Conservation (phyloP, 2,888 invertebrate species). For the Falcaria lacertinaria region DNA sequence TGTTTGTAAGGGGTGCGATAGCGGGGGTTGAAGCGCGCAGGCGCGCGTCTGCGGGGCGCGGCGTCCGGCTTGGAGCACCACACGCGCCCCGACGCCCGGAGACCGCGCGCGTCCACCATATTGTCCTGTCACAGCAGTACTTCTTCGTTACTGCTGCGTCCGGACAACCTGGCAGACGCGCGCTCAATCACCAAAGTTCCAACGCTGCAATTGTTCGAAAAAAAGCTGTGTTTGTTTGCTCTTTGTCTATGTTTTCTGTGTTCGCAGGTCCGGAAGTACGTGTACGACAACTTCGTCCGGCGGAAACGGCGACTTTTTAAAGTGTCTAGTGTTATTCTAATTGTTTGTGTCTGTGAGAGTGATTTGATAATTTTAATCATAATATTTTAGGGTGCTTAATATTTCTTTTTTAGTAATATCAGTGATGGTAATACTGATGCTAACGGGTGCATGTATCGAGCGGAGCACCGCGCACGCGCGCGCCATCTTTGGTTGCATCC, state of each 20-base stretch:
- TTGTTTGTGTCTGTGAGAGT: neutral
- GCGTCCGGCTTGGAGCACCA: constrained; percentile 65
- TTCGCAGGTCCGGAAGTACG: constrained; percentile 29
- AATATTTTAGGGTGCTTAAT: neutral
- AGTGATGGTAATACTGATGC: constrained; percentile 36
- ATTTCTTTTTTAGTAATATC: constrained; percentile 29
- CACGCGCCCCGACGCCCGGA: constrained; percentile 74
- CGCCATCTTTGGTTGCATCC: constrained; percentile 65
- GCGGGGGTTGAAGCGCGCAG: constrained; percentile 50
- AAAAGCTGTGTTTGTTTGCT: constrained; percentile 3
- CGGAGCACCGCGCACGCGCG: constrained; percentile 69
- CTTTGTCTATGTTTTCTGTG: constrained; percentile 27
- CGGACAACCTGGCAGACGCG: constrained; percentile 85
- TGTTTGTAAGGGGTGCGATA: constrained; percentile 30
- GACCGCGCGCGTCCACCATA: constrained; percentile 86
- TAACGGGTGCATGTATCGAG: constrained; percentile 73
- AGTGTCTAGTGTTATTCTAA: neutral
- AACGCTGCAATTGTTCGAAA: constrained; percentile 12
- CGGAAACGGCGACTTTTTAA: neutral
- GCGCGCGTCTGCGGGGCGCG: constrained; percentile 70
- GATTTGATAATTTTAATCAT: neutral
- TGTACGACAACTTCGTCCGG: neutral
- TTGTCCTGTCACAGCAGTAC: constrained; percentile 99
- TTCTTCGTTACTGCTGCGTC: constrained; percentile 92
- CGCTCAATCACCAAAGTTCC: constrained; percentile 29